Evolutionary conservation across 1,140 invertebrate genomes (phyloP).

Genomic region (Caenorhabditis briggsae): DNA sequence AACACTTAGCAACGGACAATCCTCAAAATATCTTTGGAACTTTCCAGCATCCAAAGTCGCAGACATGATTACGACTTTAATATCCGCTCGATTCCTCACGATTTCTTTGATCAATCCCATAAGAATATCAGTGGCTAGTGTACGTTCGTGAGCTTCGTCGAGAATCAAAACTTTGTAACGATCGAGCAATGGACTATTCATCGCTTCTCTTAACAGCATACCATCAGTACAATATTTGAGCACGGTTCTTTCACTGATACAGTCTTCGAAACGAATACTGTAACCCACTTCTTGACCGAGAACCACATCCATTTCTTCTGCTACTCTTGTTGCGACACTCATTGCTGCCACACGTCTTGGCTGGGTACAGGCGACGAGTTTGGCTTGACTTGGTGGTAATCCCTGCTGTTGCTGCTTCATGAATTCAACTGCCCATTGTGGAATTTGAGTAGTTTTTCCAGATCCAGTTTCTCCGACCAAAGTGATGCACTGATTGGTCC

Average conservation of each 20-base stretch:
- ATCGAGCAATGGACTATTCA: conserved; percentile 98
- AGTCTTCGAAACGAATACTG: conserved; percentile 99
- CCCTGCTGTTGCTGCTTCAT: conserved; percentile 79
- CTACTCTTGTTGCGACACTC: conserved; percentile 96
- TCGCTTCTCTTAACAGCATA: conserved; percentile 98
- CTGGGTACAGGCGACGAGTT: conserved; percentile 93
- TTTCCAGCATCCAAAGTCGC: conserved; percentile 99
- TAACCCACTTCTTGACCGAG: conserved; percentile 89
- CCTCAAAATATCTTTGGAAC: conserved; percentile 85
- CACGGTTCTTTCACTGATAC: conserved; percentile 92
- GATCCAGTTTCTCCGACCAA: conserved; percentile 95
- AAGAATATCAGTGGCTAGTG: conserved; percentile 96
- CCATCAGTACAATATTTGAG: conserved; percentile 81
- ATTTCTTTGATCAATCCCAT: conserved; percentile 93
- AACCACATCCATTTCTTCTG: conserved; percentile 98
- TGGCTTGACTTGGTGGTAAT: conserved; percentile 75
- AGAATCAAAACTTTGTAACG: conserved; percentile 93
- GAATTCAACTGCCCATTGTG: conserved; percentile 91
- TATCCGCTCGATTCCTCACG: conserved; percentile 89
- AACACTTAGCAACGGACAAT: conserved; percentile 97
- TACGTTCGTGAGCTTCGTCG: conserved; percentile 99
- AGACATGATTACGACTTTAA: conserved; percentile 99
- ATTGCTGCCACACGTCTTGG: conserved; percentile 97
- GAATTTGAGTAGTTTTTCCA: conserved; percentile 93
- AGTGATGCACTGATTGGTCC: conserved; percentile 90